Evolutionary conservation across 2,888 invertebrate species (phyloP).

Genomic region (Trileptium ribeirensis): DNA sequence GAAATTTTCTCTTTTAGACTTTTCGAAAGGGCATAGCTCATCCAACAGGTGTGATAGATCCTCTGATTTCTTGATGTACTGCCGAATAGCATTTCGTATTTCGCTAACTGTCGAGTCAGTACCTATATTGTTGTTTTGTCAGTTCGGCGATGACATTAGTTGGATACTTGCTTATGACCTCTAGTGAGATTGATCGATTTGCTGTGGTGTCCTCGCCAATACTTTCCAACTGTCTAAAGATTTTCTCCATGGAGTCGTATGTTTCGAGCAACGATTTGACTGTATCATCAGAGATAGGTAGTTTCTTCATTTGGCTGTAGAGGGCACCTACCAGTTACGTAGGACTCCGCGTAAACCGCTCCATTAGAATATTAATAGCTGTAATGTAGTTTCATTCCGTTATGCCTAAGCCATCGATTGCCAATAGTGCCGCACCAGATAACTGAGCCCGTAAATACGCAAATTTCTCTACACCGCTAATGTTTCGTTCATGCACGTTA

Average conservation of each 20-base stretch:
- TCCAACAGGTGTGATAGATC: not conserved
- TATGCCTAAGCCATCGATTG: not conserved
- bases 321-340: not conserved
- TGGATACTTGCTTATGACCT: not conserved
- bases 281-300: not conserved
- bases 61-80: conserved; percentile 8
- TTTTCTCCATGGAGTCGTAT: not conserved
- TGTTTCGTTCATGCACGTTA: too few species aligned
- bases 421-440: not conserved
- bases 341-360: not conserved
- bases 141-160: not conserved
- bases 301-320: not conserved
- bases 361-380: not conserved
- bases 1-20: not conserved
- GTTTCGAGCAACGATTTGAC: not conserved
- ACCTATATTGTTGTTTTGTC: not conserved
- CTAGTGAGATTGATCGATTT: not conserved
- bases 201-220: not conserved
- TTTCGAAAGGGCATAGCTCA: not conserved
- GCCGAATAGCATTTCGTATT: not conserved
- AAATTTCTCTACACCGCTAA: too few species aligned
- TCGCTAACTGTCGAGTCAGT: not conserved
- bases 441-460: conserved; percentile 3
- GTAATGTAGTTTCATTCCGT: not conserved
- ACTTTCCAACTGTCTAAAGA: not conserved